Conservation (phyloP, 2,113 vertebrate species). For the Ameiurus melas region DNA sequence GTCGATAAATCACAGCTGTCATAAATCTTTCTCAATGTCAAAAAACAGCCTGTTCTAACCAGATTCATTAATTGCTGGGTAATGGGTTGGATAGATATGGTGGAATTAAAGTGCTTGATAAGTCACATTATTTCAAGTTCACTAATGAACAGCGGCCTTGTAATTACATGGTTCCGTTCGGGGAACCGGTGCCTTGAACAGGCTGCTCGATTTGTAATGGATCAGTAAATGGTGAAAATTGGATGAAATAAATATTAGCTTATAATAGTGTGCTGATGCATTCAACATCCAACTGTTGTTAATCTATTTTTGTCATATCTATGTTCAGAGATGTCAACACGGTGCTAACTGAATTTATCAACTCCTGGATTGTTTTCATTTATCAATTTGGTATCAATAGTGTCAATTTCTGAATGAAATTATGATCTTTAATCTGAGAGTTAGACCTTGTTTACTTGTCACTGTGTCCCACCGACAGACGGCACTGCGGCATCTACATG, state of each 20-base stretch:
- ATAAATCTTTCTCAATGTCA: conserved; percentile 16
- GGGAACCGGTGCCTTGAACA: neutral
- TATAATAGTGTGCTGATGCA: neutral
- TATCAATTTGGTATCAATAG: neutral
- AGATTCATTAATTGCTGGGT: conserved; percentile 15
- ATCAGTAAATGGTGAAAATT: neutral
- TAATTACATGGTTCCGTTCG: neutral
- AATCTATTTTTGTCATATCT: neutral
- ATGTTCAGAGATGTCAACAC: neutral
- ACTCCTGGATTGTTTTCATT: neutral
- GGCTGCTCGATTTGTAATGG: neutral
- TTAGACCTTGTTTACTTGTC: neutral
- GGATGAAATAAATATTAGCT: neutral
- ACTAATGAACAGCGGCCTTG: neutral
- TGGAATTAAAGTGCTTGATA: conserved; percentile 15
- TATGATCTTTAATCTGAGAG: neutral
- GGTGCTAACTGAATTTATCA: neutral
- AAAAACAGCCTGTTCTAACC: conserved; percentile 9
- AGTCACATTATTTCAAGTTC: conserved; percentile 16
- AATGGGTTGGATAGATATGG: conserved; percentile 12
- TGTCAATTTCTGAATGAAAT: neutral
- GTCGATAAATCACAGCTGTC: neutral
- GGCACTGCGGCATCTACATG: no score
- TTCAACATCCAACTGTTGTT: neutral
- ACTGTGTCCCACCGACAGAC: no score